Base-by-base conservation (phyloP, 2,888 invertebrate genomes). In the Drosophila affinis region DNA sequence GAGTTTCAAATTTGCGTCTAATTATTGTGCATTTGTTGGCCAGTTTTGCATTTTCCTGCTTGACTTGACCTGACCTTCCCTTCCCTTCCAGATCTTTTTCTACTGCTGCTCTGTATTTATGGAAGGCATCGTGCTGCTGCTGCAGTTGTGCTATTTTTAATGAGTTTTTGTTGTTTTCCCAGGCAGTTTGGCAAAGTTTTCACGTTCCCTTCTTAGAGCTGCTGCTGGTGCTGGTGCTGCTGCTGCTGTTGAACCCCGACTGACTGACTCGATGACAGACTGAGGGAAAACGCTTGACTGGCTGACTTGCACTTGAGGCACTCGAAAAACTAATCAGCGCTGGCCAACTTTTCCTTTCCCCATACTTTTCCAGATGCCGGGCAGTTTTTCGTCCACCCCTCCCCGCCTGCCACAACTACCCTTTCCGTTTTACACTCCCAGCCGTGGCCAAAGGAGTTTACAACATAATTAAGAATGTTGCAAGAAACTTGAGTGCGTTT, bases 281-380 rank as follows among this genome's bases (percentile, higher is more conserved):
- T 56, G 77, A 65, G 70, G 68, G 58, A 57, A 65, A 72, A 59
- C 67, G 70, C 78, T 72, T 72, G 77, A 70, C 75, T 68, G 72
- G 64, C 77, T 78, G 76, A 76, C 75, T 77, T 67, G 77, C 78
- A 70, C 86, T 82, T 73, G 79, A 76, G 84, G 78, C 87, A 78
- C 85, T 86, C 78, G 75, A 87, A 85, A 86, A 86, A 86, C 87
- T 86, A 86, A 86, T 86, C 85, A 86, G 81, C 78, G 75, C 75
- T 74, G 75, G 79, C 77, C 72, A 78, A 87, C 58, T 75, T 86
- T 75, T 46, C 49, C 63, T 45, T 69, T 75, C 71, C 55, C 45
- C 45, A 12, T 39, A 7, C 39, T 39, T 68, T 64, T 58, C 56
- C 49, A 57, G 67, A 34, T 39, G 39, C 54, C 9, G 27, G 45